A percentile compares a stretch with the other conserved stretches of the same genome.
Evolutionary conservation across 1,140 invertebrate species (phyloP).

Genomic region (Zophobas atratus): DNA sequence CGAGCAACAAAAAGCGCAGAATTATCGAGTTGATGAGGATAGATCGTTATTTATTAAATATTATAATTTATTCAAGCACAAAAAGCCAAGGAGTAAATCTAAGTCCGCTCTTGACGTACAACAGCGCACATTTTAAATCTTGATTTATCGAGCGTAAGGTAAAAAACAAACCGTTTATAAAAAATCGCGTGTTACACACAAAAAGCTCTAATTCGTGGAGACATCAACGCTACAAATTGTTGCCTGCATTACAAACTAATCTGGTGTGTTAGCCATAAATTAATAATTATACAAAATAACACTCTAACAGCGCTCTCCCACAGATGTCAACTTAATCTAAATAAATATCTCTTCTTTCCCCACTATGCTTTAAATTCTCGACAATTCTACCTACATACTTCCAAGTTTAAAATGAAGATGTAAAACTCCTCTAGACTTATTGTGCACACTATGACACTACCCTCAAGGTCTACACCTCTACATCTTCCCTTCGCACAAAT

Average conservation of each 20-base stretch:
- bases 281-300: conserved; percentile 56
- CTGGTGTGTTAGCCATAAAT: conserved; percentile 47
- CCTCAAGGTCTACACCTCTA: not conserved
- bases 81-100: conserved; percentile 60
- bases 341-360: conserved; percentile 58
- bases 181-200: conserved; percentile 2
- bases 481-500: conserved; percentile 7
- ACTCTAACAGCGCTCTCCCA: conserved; percentile 52
- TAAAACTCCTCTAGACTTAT: conserved; percentile 47
- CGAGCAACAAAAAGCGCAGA: too few relatives aligned
- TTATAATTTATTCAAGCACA: conserved; percentile 61
- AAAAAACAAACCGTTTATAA: conserved; percentile 3
- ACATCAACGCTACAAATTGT: conserved; percentile 16
- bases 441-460: too few relatives aligned
- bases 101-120: conserved; percentile 60
- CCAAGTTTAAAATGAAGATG: conserved; percentile 59
- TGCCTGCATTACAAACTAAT: conserved; percentile 28
- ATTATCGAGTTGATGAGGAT: not conserved
- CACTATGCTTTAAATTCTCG: conserved; percentile 52
- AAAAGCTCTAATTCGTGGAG: conserved; percentile 10
- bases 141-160: conserved; percentile 55
- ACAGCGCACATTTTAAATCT: conserved; percentile 62
- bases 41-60: conserved; percentile 59
- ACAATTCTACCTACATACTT: conserved; percentile 58
- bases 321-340: conserved; percentile 60